phyloP scores from a whole-genome alignment of 2,888 invertebrate species.

The Drosophila multiciliata region DNA sequence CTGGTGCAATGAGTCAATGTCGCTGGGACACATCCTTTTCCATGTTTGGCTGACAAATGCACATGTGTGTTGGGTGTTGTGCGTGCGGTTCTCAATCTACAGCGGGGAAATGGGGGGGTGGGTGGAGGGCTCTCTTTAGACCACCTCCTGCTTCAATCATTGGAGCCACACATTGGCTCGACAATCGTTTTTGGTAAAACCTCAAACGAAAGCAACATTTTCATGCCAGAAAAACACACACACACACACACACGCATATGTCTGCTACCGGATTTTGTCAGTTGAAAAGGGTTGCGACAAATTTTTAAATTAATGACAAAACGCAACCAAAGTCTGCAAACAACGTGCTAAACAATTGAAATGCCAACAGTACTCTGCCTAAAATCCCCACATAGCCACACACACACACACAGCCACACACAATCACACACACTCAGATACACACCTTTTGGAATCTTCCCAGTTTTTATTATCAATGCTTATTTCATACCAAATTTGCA shows the following conservation, averaged over 20 bases:
- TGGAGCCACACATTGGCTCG: conserved; percentile 21
- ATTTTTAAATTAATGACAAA: conserved; percentile 78
- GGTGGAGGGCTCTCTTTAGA: neutral
- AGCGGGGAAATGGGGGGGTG: neutral
- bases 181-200: conserved; percentile 28
- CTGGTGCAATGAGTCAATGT: conserved; percentile 71
- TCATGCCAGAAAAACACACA: conserved; percentile 17
- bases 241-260: neutral
- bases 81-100: conserved; percentile 10
- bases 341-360: conserved; percentile 50
- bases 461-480: neutral
- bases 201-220: conserved; percentile 52
- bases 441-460: neutral
- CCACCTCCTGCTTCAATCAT: conserved; percentile 34
- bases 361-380: conserved; percentile 9
- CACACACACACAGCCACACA: neutral
- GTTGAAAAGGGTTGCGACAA: conserved; percentile 75
- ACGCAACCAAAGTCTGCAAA: conserved; percentile 48
- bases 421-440: neutral
- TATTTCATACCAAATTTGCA: conserved; percentile 18
- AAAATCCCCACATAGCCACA: no score
- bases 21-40: conserved; percentile 69
- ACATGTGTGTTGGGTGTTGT: conserved; percentile 9
- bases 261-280: conserved; percentile 60
- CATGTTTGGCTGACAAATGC: conserved; percentile 58